A percentile compares a stretch with the other conserved stretches of the same genome.
phyloP scores from a whole-genome alignment of 1,140 invertebrate genomes.

The Campodea augens region DNA sequence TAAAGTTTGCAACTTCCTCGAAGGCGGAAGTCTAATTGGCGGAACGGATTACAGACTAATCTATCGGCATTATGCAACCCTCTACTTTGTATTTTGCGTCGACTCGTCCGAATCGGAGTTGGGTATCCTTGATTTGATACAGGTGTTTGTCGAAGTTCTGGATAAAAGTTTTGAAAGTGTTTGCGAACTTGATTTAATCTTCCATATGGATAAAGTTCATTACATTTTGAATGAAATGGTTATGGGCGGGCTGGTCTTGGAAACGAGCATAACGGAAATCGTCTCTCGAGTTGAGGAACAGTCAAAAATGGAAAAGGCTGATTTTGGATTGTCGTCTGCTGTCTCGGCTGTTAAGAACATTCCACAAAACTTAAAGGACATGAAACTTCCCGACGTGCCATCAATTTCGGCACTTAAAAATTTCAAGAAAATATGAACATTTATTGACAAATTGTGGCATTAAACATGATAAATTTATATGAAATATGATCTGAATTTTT shows the following conservation, averaged over 20 bases:
- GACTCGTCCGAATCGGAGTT: constrained; percentile 98
- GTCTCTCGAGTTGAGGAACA: constrained; percentile 90
- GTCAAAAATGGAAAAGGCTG: constrained; percentile 95
- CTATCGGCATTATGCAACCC: constrained; percentile 95
- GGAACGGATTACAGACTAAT: constrained; percentile 97
- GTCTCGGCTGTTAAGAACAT: too few relatives aligned
- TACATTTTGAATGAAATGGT: constrained; percentile 94
- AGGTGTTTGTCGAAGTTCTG: constrained; percentile 98
- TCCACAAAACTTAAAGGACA: too few relatives aligned
- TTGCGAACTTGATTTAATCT: constrained; percentile 96
- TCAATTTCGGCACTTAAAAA: too few relatives aligned
- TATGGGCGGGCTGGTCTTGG: constrained; percentile 98
- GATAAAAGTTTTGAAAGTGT: constrained; percentile 99
- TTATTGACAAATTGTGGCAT: too few relatives aligned
- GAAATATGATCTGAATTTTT: too few relatives aligned
- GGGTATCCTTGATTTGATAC: constrained; percentile 95
- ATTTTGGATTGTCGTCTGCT: too few relatives aligned
- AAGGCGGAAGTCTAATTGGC: constrained; percentile 91
- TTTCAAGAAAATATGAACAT: too few relatives aligned
- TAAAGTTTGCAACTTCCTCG: constrained; percentile 98
- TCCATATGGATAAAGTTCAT: constrained; percentile 98
- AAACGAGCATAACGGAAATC: constrained; percentile 99
- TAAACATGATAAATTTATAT: too few relatives aligned
- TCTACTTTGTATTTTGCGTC: constrained; percentile 99
- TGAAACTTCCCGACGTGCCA: too few relatives aligned